Conservation (phyloP, 2,888 invertebrate species). For the Hoplodrina ambigua region DNA sequence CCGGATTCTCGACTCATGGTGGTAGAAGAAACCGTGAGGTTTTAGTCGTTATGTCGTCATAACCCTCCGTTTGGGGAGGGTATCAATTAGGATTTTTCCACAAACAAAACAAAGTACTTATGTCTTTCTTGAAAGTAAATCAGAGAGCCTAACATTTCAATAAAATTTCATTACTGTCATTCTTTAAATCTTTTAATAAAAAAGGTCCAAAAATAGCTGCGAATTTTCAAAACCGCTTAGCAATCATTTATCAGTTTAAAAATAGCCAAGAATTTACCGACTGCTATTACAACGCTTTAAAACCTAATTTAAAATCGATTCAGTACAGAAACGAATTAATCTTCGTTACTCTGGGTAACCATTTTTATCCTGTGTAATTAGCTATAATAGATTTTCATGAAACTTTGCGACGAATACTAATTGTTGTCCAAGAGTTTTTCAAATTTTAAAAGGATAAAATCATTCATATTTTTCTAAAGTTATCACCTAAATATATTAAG, state of each 20-base stretch:
- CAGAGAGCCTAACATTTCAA: neutral
- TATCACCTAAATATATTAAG: too few relatives aligned
- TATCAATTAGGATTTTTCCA: too few relatives aligned
- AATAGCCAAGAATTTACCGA: conserved; percentile 10
- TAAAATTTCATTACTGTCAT: neutral
- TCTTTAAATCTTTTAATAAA: neutral
- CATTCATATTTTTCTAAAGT: neutral
- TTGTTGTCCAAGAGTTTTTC: conserved; percentile 26
- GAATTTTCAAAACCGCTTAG: neutral
- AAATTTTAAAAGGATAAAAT: conserved; percentile 21
- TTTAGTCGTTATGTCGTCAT: too few relatives aligned
- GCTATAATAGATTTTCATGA: conserved; percentile 36
- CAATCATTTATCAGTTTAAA: conserved; percentile 17
- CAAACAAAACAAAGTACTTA: too few relatives aligned
- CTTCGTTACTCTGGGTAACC: conserved; percentile 68
- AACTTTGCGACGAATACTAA: conserved; percentile 44
- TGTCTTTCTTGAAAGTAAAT: too few relatives aligned
- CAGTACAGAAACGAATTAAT: conserved; percentile 71
- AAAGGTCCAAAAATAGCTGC: neutral
- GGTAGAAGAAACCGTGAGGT: too few relatives aligned
- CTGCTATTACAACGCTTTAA: conserved; percentile 54
- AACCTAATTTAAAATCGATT: conserved; percentile 77
- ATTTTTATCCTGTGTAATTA: conserved; percentile 60
- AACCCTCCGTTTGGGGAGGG: too few relatives aligned
- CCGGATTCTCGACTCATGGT: too few relatives aligned